These are phyloP conservation scores for Heliconius erato DNA, from an alignment of 2,888 invertebrate genomes.

Conservation along the genomic window DNA sequence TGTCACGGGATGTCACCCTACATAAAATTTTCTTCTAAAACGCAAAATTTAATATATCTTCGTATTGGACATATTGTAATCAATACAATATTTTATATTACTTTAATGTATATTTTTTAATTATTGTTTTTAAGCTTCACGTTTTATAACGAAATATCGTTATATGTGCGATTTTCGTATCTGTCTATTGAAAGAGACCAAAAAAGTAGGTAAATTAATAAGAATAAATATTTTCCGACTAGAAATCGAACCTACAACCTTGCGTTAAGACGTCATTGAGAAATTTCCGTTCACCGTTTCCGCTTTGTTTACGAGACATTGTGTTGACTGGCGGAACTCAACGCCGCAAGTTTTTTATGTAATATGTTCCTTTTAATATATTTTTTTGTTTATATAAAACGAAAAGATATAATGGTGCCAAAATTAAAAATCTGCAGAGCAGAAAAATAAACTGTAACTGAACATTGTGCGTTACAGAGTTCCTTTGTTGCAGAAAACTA, in stretches of 20 bases:
- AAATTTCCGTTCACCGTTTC: background rate
- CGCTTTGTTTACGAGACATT: background rate
- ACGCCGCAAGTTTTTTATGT: too few species aligned
- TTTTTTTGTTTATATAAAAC: background rate
- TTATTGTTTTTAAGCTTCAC: background rate
- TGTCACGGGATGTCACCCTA: background rate
- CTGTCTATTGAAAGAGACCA: too few species aligned
- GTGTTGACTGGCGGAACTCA: background rate
- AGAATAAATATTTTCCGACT: too few species aligned
- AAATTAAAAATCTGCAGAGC: background rate
- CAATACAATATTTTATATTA: background rate
- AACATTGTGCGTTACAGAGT: background rate
- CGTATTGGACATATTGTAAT: constrained; percentile 14
- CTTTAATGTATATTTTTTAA: background rate
- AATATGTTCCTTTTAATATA: too few species aligned
- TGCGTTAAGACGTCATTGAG: background rate
- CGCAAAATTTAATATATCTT: constrained; percentile 9
- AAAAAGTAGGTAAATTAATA: too few species aligned
- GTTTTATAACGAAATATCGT: background rate
- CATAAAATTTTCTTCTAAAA: constrained; percentile 9
- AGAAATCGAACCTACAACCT: background rate
- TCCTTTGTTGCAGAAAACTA: background rate
- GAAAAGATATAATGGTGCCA: background rate
- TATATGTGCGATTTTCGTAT: too few species aligned
- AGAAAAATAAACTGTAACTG: background rate